Conservation (phyloP, 2,113 vertebrate genomes). For the Nothocercus julius region DNA sequence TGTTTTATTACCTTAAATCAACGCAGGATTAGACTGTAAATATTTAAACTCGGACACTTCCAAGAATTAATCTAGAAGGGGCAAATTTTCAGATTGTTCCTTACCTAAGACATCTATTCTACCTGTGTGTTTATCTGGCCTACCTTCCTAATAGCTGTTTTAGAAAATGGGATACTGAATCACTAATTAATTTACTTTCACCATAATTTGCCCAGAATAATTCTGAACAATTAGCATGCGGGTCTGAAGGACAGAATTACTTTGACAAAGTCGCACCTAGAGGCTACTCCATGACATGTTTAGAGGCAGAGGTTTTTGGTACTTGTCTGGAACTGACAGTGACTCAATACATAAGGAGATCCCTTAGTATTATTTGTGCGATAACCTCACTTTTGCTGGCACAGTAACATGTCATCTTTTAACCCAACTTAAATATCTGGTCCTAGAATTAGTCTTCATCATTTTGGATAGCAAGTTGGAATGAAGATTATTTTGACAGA, state of each 20-base stretch:
- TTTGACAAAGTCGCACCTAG: constrained; percentile 26
- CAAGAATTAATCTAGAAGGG: constrained; percentile 38
- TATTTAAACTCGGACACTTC: constrained; percentile 60
- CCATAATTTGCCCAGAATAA: background rate
- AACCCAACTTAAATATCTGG: constrained; percentile 61
- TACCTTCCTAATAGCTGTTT: background rate
- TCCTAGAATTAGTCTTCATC: constrained; percentile 26
- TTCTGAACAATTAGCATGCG: constrained; percentile 40
- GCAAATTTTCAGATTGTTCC: background rate
- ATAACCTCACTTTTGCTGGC: constrained; percentile 62
- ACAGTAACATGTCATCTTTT: constrained; percentile 46
- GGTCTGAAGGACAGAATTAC: constrained; percentile 52
- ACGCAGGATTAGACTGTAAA: constrained; percentile 40
- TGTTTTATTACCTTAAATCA: constrained; percentile 62
- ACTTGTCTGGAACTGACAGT: constrained; percentile 37
- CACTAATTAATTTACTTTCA: constrained; percentile 23
- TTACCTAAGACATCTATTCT: constrained; percentile 6
- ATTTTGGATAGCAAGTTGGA: constrained; percentile 51
- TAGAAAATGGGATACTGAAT: background rate
- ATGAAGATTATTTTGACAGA: constrained; percentile 69
- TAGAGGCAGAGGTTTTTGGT: background rate
- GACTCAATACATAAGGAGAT: constrained; percentile 27
- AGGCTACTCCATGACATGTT: background rate
- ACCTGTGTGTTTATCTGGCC: background rate
- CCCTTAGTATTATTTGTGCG: constrained; percentile 19